phyloP scores from a whole-genome alignment of 2,797 vertebrate species.

The Enteromius viviparus region DNA sequence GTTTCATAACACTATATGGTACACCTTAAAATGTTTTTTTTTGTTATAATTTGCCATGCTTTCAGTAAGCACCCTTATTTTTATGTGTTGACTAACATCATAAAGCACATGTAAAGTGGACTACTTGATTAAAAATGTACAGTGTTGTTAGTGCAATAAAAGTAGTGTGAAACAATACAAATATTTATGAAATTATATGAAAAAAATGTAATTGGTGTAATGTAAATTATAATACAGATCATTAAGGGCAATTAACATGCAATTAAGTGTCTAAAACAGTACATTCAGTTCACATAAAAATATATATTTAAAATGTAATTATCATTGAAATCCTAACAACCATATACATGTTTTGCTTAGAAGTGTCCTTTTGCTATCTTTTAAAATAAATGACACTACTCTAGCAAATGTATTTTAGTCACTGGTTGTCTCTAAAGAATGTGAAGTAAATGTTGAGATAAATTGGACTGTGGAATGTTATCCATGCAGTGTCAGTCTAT shows the following conservation, averaged over 20 bases:
- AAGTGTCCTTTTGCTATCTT: not conserved
- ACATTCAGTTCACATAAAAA: not conserved
- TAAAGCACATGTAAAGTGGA: not conserved
- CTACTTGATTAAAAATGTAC: not conserved
- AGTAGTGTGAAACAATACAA: not conserved
- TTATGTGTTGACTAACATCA: not conserved
- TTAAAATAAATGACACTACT: not conserved
- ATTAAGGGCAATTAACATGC: not conserved
- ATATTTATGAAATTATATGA: not conserved
- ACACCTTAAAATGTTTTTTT: not conserved
- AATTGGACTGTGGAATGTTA: slow-evolving; percentile 21
- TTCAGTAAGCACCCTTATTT: not conserved
- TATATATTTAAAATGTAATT: not conserved
- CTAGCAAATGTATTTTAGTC: slow-evolving; percentile 9
- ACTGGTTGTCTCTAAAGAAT: not conserved
- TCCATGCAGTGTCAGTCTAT: slow-evolving; percentile 19
- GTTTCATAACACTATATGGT: not conserved
- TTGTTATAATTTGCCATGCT: not conserved
- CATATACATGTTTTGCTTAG: not conserved
- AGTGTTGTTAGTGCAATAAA: not conserved
- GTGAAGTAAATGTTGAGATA: slow-evolving; percentile 27
- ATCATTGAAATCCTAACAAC: not conserved
- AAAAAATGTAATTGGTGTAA: not conserved
- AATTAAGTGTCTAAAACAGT: not conserved
- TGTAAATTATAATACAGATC: too few species aligned